phyloP scores from a whole-genome alignment of 2,113 vertebrate genomes.

The Entelurus aequoreus region DNA sequence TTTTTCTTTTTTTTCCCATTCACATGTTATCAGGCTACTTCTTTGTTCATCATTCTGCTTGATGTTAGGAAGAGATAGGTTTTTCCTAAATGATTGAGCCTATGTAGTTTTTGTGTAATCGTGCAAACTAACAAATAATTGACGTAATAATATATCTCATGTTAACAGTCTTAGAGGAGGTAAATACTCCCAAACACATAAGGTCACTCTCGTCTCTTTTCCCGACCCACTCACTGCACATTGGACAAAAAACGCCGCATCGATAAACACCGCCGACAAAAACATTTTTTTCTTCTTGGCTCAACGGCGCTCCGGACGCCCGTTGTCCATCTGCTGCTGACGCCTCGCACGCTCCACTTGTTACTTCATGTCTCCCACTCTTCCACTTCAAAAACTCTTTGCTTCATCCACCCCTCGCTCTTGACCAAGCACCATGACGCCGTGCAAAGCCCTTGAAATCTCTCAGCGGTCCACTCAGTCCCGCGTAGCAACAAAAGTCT shows the following conservation, averaged over 20 bases:
- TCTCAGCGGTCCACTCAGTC: conserved; percentile 32
- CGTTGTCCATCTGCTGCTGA: conserved; percentile 63
- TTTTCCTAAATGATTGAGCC: too few relatives aligned
- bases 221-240: conserved; percentile 10
- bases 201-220: conserved; percentile 27
- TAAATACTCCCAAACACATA: conserved; percentile 28
- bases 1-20: background rate
- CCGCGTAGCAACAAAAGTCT: background rate
- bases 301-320: conserved; percentile 43
- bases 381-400: conserved; percentile 15
- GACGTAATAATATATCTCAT: background rate
- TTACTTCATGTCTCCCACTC: conserved; percentile 44
- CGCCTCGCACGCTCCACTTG: conserved; percentile 58
- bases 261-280: conserved; percentile 24
- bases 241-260: conserved; percentile 13
- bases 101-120: too few relatives aligned
- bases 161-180: background rate
- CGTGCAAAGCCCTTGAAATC: conserved; percentile 44
- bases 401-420: conserved; percentile 20
- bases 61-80: background rate
- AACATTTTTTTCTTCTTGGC: conserved; percentile 9
- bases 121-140: background rate
- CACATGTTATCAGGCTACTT: background rate
- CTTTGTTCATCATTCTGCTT: background rate
- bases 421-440: conserved; percentile 20